A percentile compares a stretch with the other conserved stretches of the same genome.
These are phyloP conservation scores for Columba guinea DNA, from an alignment of 2,797 vertebrate species.

Conservation along the genomic window DNA sequence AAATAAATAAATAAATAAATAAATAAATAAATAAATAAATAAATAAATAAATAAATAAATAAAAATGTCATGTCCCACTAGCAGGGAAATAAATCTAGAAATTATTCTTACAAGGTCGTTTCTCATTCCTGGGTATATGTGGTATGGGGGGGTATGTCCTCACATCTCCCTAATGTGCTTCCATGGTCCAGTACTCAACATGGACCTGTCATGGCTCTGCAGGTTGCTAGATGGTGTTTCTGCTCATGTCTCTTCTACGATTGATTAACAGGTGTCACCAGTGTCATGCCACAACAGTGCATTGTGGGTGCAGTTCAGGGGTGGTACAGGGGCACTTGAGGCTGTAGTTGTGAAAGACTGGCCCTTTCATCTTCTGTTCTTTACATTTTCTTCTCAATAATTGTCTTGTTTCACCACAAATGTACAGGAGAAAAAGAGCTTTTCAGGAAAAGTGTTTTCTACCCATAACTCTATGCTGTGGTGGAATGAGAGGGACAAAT, in stretches of 20 bases:
- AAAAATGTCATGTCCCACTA: not conserved
- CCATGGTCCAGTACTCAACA: not conserved
- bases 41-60: not conserved
- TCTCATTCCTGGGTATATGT: not conserved
- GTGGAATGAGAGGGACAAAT: not conserved
- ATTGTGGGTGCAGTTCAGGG: not conserved
- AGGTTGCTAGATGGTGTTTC: not conserved
- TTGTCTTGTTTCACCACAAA: constrained; percentile 30
- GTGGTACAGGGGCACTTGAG: not conserved
- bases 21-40: not conserved
- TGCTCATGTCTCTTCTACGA: not conserved
- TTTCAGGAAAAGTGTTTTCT: constrained; percentile 27
- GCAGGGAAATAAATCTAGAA: not conserved
- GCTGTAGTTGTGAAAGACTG: not conserved
- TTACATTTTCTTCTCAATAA: constrained; percentile 18
- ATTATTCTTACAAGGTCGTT: not conserved
- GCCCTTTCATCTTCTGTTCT: constrained; percentile 51
- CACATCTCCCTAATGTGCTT: not conserved
- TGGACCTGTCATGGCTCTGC: not conserved
- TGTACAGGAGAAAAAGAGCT: not conserved
- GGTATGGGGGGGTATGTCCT: not conserved
- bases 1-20: no score
- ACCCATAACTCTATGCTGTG: not conserved
- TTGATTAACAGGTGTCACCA: not conserved
- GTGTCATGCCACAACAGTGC: not conserved